phyloP scores from a whole-genome alignment of 2,888 invertebrate genomes.

The Lycia hirtaria region DNA sequence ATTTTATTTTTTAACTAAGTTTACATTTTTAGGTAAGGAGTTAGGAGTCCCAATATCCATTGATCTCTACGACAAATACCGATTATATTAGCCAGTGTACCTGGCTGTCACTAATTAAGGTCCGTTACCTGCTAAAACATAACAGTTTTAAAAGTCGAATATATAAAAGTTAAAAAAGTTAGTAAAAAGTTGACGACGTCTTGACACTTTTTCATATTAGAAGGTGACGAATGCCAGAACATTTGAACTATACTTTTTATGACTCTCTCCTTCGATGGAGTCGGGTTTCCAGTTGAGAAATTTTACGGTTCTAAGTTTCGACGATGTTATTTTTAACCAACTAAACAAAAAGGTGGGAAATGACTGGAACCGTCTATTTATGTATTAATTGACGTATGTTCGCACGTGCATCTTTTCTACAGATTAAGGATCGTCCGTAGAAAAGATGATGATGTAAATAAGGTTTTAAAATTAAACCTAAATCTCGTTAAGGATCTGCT shows the following conservation, averaged over 20 bases:
- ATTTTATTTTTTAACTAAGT: no score
- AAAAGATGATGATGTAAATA: no score
- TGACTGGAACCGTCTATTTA: no score
- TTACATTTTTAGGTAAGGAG: no score
- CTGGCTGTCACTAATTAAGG: background rate
- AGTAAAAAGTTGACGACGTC: slow-evolving; percentile 3
- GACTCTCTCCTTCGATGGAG: slow-evolving; percentile 7
- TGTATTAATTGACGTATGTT: background rate
- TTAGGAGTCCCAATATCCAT: no score
- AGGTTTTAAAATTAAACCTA: no score
- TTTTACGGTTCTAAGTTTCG: background rate
- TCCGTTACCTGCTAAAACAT: background rate
- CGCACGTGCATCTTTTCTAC: no score
- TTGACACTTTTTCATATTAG: slow-evolving; percentile 5
- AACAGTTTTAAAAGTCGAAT: background rate
- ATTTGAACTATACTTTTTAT: background rate
- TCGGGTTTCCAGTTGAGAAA: background rate
- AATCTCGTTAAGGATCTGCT: no score
- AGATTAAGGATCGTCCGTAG: no score
- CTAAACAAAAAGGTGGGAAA: no score
- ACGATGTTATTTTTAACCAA: background rate
- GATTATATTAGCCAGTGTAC: no score
- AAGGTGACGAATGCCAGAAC: slow-evolving; percentile 19
- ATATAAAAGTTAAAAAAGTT: background rate
- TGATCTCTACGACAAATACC: no score